A percentile compares a stretch with the other conserved stretches of the same genome.
Conservation (phyloP, 1,140 invertebrate species). For the Eulimnadia texana region DNA sequence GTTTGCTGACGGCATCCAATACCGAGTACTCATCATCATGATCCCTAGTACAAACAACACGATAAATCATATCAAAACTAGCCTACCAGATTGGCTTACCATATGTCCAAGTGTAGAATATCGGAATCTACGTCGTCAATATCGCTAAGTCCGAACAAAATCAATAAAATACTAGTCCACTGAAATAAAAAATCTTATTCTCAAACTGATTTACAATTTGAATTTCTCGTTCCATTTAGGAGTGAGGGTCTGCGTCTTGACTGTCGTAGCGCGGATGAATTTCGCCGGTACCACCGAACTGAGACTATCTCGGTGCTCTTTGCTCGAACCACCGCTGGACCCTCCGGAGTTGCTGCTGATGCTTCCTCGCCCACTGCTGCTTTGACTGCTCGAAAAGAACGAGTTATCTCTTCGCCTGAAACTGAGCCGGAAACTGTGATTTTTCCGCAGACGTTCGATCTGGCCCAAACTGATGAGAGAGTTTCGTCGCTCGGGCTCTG, state of each 20-base stretch:
- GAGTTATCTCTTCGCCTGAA: constrained; percentile 56
- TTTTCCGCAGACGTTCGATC: constrained; percentile 57
- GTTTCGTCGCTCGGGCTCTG: constrained; percentile 6
- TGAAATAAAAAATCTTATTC: too few species aligned
- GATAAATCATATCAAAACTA: neutral
- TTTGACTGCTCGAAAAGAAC: constrained; percentile 19
- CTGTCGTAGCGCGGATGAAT: constrained; percentile 81
- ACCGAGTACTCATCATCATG: constrained; percentile 91
- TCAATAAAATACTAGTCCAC: too few species aligned
- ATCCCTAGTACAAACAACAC: constrained; percentile 42
- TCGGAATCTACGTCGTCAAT: constrained; percentile 77
- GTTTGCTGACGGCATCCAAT: constrained; percentile 82
- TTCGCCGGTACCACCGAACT: constrained; percentile 62
- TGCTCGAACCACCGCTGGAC: constrained; percentile 30
- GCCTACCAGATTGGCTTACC: constrained; percentile 39
- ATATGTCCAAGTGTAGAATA: constrained; percentile 83
- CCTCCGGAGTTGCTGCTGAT: constrained; percentile 17
- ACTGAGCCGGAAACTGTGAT: constrained; percentile 64
- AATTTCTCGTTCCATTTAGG: constrained; percentile 95
- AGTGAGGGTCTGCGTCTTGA: constrained; percentile 78
- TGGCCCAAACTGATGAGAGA: constrained; percentile 28
- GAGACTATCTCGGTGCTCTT: constrained; percentile 57
- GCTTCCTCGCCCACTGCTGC: constrained; percentile 20
- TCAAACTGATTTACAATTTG: constrained; percentile 82
- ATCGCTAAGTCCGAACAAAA: constrained; percentile 44